phyloP scores from a whole-genome alignment of 1,140 invertebrate genomes.

The Babylonia areolata region DNA sequence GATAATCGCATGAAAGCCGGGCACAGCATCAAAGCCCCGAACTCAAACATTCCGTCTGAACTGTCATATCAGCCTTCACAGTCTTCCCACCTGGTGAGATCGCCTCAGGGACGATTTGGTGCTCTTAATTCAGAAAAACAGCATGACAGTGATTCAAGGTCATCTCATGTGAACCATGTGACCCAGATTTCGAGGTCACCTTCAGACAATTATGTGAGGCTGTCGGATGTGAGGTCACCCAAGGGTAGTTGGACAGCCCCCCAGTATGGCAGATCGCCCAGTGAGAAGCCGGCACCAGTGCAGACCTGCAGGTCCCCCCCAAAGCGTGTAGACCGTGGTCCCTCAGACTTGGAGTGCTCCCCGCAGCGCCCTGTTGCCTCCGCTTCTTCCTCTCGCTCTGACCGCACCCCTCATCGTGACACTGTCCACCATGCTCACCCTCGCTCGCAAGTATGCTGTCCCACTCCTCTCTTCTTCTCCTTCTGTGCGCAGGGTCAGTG shows the following conservation, averaged over 20 bases:
- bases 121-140: neutral
- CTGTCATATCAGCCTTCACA: neutral
- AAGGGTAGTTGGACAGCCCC: neutral
- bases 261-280: neutral
- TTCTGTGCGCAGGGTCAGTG: too few relatives aligned
- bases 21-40: neutral
- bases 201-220: neutral
- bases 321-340: neutral
- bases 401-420: conserved; percentile 34
- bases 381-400: conserved; percentile 24
- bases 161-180: neutral
- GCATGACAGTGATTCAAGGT: neutral
- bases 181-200: neutral
- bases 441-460: conserved; percentile 38
- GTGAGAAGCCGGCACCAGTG: neutral
- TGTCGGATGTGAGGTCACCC: neutral
- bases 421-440: neutral
- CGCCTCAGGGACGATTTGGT: neutral
- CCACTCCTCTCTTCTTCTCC: neutral
- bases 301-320: neutral
- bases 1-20: neutral
- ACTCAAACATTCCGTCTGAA: neutral
- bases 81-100: neutral
- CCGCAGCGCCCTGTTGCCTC: neutral
- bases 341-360: conserved; percentile 9